Evolutionary conservation across 2,888 invertebrate genomes (phyloP), one percentile per base, ranked within the genome.

Genomic region (Scelioninae gen. 1): DNA sequence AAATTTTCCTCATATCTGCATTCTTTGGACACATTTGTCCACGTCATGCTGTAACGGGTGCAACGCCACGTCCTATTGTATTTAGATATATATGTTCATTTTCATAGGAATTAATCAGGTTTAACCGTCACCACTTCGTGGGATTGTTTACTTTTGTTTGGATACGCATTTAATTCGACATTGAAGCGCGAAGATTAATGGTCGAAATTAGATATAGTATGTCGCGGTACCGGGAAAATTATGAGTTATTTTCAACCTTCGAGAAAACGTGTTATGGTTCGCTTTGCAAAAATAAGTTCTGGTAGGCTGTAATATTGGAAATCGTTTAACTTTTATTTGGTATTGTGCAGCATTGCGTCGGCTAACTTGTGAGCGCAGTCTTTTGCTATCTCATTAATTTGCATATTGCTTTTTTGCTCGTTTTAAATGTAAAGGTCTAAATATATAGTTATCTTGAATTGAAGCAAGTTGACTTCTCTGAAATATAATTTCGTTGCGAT

Each of bases 1-100:
- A 72, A 72, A 79, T 72, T 72, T 66, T 53, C 16, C 58, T 66
- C 60, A 60, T 69, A 79, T 79, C 65, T 58, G 23, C 58, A 63
- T 79, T 60, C 60, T 72, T 40, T 23, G 43, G 55, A 49, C 38
- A 63, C 78, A 78, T 78, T 71, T 58, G 58, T 71, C 49, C 15
- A 55, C 15, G 62, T 77, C 77, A 56, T 38, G 63, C 34, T 38
- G 55, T 29, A 68, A 55, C 40, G 68, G 31, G 76, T 77, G 62
- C 69, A 77, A 63, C 43, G 63, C 38, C 23, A 63, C 66, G 56
- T 34, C 71, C 55, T 63, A 58, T 65, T 65, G 68, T 68, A 68
- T 53, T 68, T 53, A 68, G 45, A 68, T 32, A 16, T 63, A 71
- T 23, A 49, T 45, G 23, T 55, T 74, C 56, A 45, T 63, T 63